Percentiles rank a stretch among this genome's conserved stretches.
Evolutionary conservation across 2,888 invertebrate genomes (phyloP).

Genomic region (Phyllotreta cruciferae): DNA sequence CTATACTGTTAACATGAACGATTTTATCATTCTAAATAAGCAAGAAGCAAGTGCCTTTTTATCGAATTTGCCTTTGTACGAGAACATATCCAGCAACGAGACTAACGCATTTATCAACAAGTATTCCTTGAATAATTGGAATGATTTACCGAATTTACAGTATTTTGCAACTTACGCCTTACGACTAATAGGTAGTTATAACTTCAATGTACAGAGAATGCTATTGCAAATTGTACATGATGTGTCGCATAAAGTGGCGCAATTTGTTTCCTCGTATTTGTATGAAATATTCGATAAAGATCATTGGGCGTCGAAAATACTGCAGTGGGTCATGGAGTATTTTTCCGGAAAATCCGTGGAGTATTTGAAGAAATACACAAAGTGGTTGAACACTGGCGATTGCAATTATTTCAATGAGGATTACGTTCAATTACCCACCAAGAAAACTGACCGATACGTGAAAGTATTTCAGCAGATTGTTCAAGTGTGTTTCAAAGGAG

Average conservation of each 20-base stretch:
- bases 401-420: conserved; percentile 32
- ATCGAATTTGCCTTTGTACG: conserved; percentile 34
- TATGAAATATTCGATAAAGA: conserved; percentile 40
- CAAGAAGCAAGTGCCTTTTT: conserved; percentile 44
- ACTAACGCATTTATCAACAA: conserved; percentile 14
- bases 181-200: conserved; percentile 14
- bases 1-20: conserved; percentile 47
- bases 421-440: conserved; percentile 37
- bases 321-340: conserved; percentile 34
- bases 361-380: conserved; percentile 37
- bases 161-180: conserved; percentile 20
- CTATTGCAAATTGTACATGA: conserved; percentile 24
- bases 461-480: conserved; percentile 40
- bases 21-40: conserved; percentile 47
- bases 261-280: conserved; percentile 21
- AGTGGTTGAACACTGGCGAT: conserved; percentile 38
- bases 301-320: conserved; percentile 6
- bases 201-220: conserved; percentile 19
- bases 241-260: conserved; percentile 20
- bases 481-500: conserved; percentile 34
- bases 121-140: conserved; percentile 22
- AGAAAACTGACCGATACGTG: conserved; percentile 32
- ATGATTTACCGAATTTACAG: conserved; percentile 24
- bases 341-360: conserved; percentile 36
- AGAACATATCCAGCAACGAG: conserved; percentile 21